A percentile compares a stretch with the other conserved stretches of the same genome.
phyloP scores from a whole-genome alignment of 2,113 vertebrate genomes.

The Sander vitreus region DNA sequence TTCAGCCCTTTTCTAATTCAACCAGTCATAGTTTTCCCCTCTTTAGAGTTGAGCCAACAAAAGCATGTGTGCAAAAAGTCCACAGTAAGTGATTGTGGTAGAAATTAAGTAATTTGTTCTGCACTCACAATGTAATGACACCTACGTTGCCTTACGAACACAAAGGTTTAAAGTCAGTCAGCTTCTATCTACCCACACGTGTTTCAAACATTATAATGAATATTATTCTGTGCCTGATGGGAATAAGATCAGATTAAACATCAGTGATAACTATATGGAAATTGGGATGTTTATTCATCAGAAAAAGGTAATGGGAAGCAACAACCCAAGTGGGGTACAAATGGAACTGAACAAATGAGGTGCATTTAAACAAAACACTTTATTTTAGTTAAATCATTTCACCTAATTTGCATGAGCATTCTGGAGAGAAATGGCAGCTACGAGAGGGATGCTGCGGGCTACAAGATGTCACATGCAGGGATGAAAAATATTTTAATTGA shows the following conservation, averaged over 20 bases:
- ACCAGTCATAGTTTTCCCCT: background rate
- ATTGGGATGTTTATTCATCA: conserved; percentile 20
- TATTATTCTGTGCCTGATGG: background rate
- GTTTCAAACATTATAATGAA: conserved; percentile 11
- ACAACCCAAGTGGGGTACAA: conserved; percentile 15
- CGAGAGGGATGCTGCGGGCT: conserved; percentile 18
- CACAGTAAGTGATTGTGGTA: background rate
- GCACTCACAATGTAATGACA: background rate
- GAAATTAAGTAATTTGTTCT: background rate
- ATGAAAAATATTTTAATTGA: conserved; percentile 20
- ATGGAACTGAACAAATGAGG: conserved; percentile 11
- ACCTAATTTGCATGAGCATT: conserved; percentile 23
- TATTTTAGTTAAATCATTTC: conserved; percentile 27
- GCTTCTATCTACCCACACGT: background rate
- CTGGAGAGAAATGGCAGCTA: background rate
- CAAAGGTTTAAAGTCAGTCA: background rate
- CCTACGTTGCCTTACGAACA: background rate
- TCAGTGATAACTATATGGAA: background rate
- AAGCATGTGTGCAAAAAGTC: background rate
- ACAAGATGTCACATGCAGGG: background rate
- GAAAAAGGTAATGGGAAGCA: conserved; percentile 19
- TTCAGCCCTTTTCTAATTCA: background rate
- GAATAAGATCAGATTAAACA: conserved; percentile 25
- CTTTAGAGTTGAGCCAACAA: background rate
- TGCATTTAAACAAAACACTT: conserved; percentile 41